Conservation (phyloP, 2,797 vertebrate genomes). For the Lates japonicus region DNA sequence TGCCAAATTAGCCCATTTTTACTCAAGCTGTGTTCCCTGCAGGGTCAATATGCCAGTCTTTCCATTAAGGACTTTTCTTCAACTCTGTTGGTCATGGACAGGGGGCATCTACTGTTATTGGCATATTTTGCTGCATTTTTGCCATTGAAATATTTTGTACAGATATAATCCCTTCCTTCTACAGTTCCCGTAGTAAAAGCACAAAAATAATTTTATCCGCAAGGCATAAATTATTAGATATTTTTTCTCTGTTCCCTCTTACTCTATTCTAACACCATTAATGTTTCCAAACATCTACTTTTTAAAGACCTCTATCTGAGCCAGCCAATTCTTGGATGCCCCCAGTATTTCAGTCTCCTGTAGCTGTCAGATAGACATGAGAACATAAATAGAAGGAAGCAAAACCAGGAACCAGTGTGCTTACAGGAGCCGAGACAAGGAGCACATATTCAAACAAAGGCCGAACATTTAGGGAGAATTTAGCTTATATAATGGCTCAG, state of each 20-base stretch:
- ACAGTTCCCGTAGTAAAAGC: neutral
- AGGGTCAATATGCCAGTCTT: too few species aligned
- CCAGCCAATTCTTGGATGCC: neutral
- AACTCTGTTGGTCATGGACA: too few species aligned
- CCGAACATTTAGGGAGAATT: neutral
- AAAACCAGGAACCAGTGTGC: constrained; percentile 27
- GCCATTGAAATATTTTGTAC: constrained; percentile 18
- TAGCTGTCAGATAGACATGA: constrained; percentile 18
- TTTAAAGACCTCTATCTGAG: neutral
- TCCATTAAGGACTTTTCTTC: too few species aligned
- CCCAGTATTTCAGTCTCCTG: neutral
- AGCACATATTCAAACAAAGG: neutral
- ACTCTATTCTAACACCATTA: constrained; percentile 5
- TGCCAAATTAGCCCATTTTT: too few species aligned
- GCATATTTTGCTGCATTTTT: neutral
- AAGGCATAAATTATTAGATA: neutral
- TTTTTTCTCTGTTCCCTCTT: neutral
- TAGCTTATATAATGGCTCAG: neutral
- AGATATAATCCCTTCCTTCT: constrained; percentile 19
- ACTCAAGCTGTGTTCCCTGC: too few species aligned
- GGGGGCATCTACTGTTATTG: too few species aligned
- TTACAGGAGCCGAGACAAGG: constrained; percentile 25
- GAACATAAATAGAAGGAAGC: constrained; percentile 45
- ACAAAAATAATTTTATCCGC: neutral
- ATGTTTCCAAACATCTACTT: constrained; percentile 12